phyloP scores from a whole-genome alignment of 1,140 invertebrate genomes.

The Formica selysi region DNA sequence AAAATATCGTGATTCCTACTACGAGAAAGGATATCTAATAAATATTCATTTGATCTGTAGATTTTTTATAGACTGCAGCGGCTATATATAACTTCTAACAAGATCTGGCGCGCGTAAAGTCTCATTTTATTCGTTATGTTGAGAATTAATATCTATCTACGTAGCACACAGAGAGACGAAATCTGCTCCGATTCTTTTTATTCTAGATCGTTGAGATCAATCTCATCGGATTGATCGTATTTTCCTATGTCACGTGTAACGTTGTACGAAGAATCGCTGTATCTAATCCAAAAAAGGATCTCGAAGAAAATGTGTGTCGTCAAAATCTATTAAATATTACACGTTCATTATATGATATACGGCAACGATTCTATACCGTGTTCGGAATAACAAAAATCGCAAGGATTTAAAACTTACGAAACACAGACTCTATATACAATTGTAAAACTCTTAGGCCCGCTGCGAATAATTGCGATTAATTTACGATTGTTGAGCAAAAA shows the following conservation, averaged over 20 bases:
- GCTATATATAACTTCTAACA: slow-evolving; percentile 20
- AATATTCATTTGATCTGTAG: slow-evolving; percentile 32
- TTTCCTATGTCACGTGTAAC: neutral
- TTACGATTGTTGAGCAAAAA: slow-evolving; percentile 70
- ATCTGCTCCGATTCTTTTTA: neutral
- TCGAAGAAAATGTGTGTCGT: neutral
- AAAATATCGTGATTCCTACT: slow-evolving; percentile 30
- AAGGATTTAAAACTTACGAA: slow-evolving; percentile 38
- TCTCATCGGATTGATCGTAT: slow-evolving; percentile 10
- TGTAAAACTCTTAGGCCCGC: slow-evolving; percentile 1
- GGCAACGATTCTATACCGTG: slow-evolving; percentile 7
- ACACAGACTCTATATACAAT: slow-evolving; percentile 31
- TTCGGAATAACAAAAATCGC: slow-evolving; percentile 18
- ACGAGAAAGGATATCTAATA: slow-evolving; percentile 28
- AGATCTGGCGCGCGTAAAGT: slow-evolving; percentile 7
- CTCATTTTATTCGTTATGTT: slow-evolving; percentile 6
- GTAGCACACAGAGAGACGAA: slow-evolving; percentile 24
- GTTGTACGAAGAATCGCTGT: slow-evolving; percentile 4
- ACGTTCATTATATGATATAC: slow-evolving; percentile 2
- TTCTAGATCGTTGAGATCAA: slow-evolving; percentile 1
- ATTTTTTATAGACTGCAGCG: slow-evolving; percentile 2
- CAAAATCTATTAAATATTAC: slow-evolving; percentile 15
- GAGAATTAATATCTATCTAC: slow-evolving; percentile 34
- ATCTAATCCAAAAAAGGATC: slow-evolving; percentile 14
- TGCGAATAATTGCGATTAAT: slow-evolving; percentile 18